These are phyloP conservation scores for Bimastos eiseni DNA, from an alignment of 2,888 invertebrate genomes.

Conservation along the genomic window DNA sequence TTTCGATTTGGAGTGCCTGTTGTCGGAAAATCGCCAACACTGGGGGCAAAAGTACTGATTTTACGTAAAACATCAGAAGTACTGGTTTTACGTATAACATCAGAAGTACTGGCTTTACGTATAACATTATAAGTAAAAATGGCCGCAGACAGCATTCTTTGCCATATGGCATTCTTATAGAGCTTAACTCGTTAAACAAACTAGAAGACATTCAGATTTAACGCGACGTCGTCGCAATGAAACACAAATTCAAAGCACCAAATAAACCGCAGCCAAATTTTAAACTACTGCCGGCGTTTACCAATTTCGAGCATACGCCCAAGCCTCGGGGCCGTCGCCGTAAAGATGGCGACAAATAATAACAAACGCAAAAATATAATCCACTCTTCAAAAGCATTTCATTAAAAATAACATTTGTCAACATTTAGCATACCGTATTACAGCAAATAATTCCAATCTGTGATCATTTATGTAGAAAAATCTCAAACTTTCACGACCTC, in stretches of 20 bases:
- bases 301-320: neutral
- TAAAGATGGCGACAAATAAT: neutral
- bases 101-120: neutral
- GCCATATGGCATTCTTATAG: neutral
- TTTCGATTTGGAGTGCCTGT: neutral
- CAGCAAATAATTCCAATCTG: neutral
- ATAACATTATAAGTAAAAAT: neutral
- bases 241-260: neutral
- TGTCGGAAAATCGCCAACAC: neutral
- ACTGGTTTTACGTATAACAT: neutral
- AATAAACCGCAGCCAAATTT: neutral
- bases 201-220: neutral
- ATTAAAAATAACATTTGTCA: neutral
- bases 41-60: neutral
- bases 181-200: neutral
- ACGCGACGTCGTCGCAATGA: neutral
- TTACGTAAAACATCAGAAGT: neutral
- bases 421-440: conserved; percentile 13
- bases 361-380: neutral
- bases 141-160: neutral
- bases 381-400: neutral
- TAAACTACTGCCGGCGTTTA: neutral
- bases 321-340: neutral
- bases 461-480: conserved; percentile 3
- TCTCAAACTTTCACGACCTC: neutral